Percentiles rank a stretch among this genome's conserved stretches.
phyloP scores from a whole-genome alignment of 2,113 vertebrate species.

The Eulacestoma nigropectus region DNA sequence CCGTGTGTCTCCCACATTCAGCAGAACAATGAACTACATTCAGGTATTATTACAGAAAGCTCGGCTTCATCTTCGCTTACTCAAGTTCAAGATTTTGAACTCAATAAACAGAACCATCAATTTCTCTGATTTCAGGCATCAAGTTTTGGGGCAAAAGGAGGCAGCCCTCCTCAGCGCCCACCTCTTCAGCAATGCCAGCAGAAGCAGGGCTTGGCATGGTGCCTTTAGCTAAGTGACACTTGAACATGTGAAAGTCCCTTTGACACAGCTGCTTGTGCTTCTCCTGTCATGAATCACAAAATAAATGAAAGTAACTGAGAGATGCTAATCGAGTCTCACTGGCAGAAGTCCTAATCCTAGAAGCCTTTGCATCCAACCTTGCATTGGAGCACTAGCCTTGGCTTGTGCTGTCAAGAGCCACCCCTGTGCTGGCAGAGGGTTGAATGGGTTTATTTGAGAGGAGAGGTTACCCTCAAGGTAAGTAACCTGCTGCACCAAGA shows the following conservation, averaged over 20 bases:
- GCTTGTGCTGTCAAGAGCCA: background rate
- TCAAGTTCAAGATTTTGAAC: background rate
- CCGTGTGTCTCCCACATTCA: fast-evolving
- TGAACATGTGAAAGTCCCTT: background rate
- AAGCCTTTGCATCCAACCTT: background rate
- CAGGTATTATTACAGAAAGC: background rate
- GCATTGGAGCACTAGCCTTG: fast-evolving
- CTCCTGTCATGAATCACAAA: background rate
- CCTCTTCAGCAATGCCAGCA: background rate
- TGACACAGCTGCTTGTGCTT: background rate
- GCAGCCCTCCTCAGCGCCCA: background rate
- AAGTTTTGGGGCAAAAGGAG: background rate
- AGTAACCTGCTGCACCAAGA: background rate
- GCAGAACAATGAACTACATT: background rate
- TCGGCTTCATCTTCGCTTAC: background rate
- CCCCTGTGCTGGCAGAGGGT: background rate
- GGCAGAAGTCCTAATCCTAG: background rate
- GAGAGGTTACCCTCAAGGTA: background rate
- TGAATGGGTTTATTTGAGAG: background rate
- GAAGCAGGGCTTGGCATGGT: background rate
- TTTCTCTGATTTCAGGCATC: background rate
- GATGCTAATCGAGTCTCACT: background rate
- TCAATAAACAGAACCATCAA: background rate
- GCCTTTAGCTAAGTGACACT: background rate
- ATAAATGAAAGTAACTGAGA: background rate